These are phyloP conservation scores for Otus sunia DNA, from an alignment of 2,113 vertebrate genomes.

Conservation along the genomic window DNA sequence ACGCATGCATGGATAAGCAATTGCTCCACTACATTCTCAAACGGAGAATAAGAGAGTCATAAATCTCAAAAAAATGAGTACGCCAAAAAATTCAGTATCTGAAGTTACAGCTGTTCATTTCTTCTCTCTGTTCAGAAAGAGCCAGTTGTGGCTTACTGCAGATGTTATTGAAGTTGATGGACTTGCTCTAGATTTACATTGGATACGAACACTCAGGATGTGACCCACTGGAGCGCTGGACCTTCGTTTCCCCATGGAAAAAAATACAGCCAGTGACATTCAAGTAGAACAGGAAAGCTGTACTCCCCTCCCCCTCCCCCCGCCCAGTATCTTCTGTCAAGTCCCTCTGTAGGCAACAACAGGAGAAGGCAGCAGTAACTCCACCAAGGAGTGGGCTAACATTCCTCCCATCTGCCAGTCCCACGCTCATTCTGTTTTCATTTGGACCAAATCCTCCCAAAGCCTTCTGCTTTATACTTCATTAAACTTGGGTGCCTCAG, in stretches of 20 bases:
- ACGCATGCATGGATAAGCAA: neutral
- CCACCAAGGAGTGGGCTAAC: neutral
- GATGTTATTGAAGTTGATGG: neutral
- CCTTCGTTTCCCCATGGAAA: neutral
- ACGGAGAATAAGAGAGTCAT: neutral
- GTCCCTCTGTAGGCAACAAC: neutral
- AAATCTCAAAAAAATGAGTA: neutral
- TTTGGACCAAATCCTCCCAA: conserved; percentile 13
- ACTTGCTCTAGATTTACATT: neutral
- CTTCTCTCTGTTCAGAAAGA: neutral
- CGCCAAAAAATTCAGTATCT: neutral
- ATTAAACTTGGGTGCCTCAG: neutral
- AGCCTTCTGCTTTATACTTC: neutral
- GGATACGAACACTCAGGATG: neutral
- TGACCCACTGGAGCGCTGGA: neutral
- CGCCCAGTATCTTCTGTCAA: neutral
- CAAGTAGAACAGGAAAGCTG: neutral
- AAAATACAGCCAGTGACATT: neutral
- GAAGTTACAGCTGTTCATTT: conserved; percentile 22
- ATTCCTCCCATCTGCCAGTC: neutral
- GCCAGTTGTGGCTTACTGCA: neutral
- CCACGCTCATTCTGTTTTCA: conserved; percentile 28
- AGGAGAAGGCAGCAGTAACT: neutral
- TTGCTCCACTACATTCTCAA: neutral
- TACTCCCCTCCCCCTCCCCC: neutral